A percentile compares a stretch with the other conserved stretches of the same genome.
phyloP scores from a whole-genome alignment of 2,888 invertebrate genomes.

The Enchytraeus crypticus region DNA sequence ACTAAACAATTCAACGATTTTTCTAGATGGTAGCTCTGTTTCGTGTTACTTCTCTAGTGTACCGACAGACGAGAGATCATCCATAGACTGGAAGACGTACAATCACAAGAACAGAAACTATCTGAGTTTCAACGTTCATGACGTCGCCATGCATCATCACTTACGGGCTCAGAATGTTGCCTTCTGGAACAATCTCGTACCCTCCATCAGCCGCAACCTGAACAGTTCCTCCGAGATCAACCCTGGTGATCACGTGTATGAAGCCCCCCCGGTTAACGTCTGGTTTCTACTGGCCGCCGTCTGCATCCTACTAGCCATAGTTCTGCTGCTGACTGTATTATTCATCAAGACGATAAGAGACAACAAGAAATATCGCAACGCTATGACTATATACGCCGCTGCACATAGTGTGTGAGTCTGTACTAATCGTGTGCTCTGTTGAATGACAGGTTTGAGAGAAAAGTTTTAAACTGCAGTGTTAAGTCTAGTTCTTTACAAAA shows the following conservation, averaged over 20 bases:
- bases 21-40: too few species aligned
- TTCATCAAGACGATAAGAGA: neutral
- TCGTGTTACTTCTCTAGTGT: too few species aligned
- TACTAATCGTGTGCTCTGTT: too few species aligned
- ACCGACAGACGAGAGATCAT: too few species aligned
- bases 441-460: too few species aligned
- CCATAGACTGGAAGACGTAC: constrained; percentile 3
- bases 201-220: constrained; percentile 6
- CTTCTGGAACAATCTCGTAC: constrained; percentile 24
- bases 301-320: constrained; percentile 72
- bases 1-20: too few species aligned
- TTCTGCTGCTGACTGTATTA: constrained; percentile 68
- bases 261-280: constrained; percentile 69
- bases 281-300: constrained; percentile 73
- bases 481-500: too few species aligned
- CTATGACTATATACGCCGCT: neutral
- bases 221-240: neutral
- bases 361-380: neutral
- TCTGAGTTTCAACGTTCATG: neutral
- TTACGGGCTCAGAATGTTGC: constrained; percentile 21
- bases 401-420: too few species aligned
- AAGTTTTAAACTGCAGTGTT: too few species aligned
- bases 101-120: neutral
- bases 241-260: neutral
- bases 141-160: constrained; percentile 3